A percentile compares a stretch with the other conserved stretches of the same genome.
These are phyloP conservation scores for Aptenodytes forsteri DNA, from an alignment of 2,113 vertebrate genomes.

Conservation along the genomic window DNA sequence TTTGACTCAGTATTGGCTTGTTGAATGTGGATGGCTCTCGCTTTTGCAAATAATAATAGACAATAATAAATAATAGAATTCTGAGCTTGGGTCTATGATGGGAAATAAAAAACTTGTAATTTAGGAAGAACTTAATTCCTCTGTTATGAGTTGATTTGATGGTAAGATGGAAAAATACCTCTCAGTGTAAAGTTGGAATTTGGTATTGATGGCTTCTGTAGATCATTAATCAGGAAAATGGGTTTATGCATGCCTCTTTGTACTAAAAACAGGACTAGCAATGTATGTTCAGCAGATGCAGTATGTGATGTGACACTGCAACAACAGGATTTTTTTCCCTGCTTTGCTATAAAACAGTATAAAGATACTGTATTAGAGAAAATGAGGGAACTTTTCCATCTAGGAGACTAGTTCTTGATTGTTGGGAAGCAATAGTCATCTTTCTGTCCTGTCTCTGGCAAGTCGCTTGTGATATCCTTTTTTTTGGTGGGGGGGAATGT, in stretches of 20 bases:
- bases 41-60: not conserved
- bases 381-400: not conserved
- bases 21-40: not conserved
- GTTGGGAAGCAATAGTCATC: not conserved
- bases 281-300: not conserved
- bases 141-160: not conserved
- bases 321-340: not conserved
- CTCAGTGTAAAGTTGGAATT: conserved; percentile 36
- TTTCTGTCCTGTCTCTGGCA: not conserved
- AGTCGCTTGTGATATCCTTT: not conserved
- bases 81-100: not conserved
- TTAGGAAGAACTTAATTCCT: not conserved
- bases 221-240: conserved; percentile 62
- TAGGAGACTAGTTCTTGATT: not conserved
- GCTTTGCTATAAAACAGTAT: not conserved
- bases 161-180: not conserved
- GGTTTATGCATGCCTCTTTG: conserved; percentile 2
- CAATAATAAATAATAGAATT: not conserved
- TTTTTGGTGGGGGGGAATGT: not conserved
- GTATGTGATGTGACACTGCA: not conserved
- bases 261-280: not conserved
- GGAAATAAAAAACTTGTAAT: not conserved
- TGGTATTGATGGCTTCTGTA: conserved; percentile 60
- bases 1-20: not conserved
- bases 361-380: not conserved